phyloP scores from a whole-genome alignment of 1,140 invertebrate genomes.

The Plutomurus gul region DNA sequence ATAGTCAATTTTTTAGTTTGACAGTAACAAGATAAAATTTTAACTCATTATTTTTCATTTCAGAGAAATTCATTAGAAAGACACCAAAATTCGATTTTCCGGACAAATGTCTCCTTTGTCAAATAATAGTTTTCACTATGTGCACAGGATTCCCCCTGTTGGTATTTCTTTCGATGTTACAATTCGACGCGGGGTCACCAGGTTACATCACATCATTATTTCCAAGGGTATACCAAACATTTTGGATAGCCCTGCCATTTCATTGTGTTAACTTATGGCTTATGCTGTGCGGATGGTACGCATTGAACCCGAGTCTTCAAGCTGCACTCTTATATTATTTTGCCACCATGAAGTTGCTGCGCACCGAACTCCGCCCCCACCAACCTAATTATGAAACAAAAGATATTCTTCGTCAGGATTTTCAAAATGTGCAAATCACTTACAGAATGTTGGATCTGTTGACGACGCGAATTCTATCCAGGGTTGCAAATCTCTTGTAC shows the following conservation, averaged over 20 bases:
- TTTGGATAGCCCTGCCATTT: not conserved
- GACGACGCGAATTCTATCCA: not conserved
- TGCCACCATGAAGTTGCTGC: not conserved
- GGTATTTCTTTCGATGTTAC: too few relatives aligned
- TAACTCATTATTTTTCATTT: too few relatives aligned
- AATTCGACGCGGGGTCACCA: too few relatives aligned
- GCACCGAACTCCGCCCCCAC: not conserved
- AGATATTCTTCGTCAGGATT: too few relatives aligned
- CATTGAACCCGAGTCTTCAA: not conserved
- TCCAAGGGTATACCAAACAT: not conserved
- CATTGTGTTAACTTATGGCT: not conserved
- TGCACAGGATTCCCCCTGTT: too few relatives aligned
- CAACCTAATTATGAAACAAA: too few relatives aligned
- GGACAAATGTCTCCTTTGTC: too few relatives aligned
- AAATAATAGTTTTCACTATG: too few relatives aligned
- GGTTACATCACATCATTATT: not conserved
- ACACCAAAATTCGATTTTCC: too few relatives aligned
- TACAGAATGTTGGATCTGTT: not conserved
- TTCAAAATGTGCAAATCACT: not conserved
- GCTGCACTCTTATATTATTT: not conserved
- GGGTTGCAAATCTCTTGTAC: not conserved
- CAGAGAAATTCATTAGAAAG: too few relatives aligned
- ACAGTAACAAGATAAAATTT: too few relatives aligned
- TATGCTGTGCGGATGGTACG: not conserved
- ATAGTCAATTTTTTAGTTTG: too few relatives aligned